Percentiles rank a stretch among this genome's conserved stretches.
phyloP scores from a whole-genome alignment of 1,140 invertebrate species.

The Heterodera carotae region DNA sequence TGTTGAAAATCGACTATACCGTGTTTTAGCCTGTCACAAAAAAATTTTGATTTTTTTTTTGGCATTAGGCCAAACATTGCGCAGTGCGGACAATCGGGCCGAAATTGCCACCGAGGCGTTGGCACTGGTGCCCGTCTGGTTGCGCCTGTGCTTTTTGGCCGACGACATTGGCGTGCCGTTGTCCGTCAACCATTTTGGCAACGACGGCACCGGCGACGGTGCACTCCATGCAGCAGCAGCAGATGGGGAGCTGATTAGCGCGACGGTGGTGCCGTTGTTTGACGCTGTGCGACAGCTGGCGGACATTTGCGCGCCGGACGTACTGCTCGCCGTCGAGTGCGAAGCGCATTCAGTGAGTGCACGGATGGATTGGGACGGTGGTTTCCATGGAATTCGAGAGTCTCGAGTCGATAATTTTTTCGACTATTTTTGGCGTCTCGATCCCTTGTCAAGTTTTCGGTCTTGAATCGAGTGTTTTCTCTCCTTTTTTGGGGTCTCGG shows the following conservation, averaged over 20 bases:
- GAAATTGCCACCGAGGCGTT: conserved; percentile 53
- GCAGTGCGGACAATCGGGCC: conserved; percentile 38
- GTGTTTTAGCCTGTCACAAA: not conserved
- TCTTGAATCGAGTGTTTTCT: no score
- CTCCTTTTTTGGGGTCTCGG: no score
- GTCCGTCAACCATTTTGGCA: no score
- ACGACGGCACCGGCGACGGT: no score
- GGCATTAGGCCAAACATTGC: conserved; percentile 48
- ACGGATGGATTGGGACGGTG: no score
- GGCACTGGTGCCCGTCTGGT: conserved; percentile 43
- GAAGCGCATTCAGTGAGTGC: not conserved
- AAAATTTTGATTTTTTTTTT: conserved; percentile 15
- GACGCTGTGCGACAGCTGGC: not conserved
- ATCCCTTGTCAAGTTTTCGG: no score
- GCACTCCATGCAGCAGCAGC: no score
- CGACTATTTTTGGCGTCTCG: no score
- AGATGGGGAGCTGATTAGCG: not conserved
- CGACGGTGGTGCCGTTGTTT: not conserved
- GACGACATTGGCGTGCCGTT: not conserved
- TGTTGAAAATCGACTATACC: no score
- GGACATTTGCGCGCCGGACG: not conserved
- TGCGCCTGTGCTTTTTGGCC: conserved; percentile 31
- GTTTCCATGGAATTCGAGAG: no score
- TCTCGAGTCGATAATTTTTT: no score
- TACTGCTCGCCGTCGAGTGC: not conserved